Base-by-base conservation (phyloP, 1,140 invertebrate genomes). In the Calycopis cecrops region DNA sequence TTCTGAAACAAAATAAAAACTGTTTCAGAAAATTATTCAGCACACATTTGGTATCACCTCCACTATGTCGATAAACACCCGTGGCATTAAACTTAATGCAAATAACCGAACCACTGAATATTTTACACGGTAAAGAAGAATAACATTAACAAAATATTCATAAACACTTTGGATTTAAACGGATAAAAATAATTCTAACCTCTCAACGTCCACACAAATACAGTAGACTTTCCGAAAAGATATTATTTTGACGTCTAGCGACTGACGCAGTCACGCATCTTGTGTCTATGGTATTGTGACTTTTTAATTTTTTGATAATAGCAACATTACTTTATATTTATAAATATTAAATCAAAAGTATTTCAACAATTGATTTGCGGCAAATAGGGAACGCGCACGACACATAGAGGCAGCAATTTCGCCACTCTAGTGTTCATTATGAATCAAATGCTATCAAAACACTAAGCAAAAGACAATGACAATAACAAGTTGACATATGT, bases 161-260 rank as follows among this genome's bases (percentile, higher is more conserved):
- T 14, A 44, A 40, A 57, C 8, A 48, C 8, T 37, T 10, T 40
- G 4, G 79, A 85, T 85, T 76, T 38, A 61, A 61, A 61, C 48
- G 57, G 79, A 83, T 85, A 63, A 65, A 71, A 77, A 63, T 62
- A 68, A 52, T 69, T 55, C 76, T 83, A 85, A 85, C 81, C 81
- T 85, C 56, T 73, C 63, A 81, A 79, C 76, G 79, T 79, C 79
- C 67, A 70, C 49, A 69, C 73, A 70, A 71, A 74, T 60, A 71
- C 68, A 72, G 71, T 65, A 60, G 61, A 76, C 69, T 72, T 59
- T 57, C 58, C 60, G 68, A 73, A 83, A 81, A 78, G 73, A 73
- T 53, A 11, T 7, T 10, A 53, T 9, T 33, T 18, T 53, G 40
- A 44, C 38, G 42, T 7, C 12, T 53, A 33, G 33, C 21, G 12